Evolutionary conservation across 2,888 invertebrate species (phyloP), one percentile per base, ranked within the genome.

Genomic region (Stenodema calcarata): DNA sequence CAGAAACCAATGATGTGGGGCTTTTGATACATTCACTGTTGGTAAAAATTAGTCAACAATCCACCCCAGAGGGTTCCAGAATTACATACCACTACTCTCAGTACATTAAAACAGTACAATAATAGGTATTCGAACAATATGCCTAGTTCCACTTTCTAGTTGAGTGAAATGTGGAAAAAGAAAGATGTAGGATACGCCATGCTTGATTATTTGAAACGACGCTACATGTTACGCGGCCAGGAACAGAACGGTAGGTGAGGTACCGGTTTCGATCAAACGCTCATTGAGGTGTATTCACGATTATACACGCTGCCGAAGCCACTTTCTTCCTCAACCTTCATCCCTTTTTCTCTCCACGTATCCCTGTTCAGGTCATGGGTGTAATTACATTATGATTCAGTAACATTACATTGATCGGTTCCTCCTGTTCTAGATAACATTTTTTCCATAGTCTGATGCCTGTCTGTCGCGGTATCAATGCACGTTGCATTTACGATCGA

Each of bases 221-320:
- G n/a, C n/a, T n/a, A n/a, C 35, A 62, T 62, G 62, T 62, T 62
- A 62, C 23, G 62, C 50, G 50, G n/a, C 44, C 18, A 62, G 62
- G 62, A 18, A 62, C 62, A 62, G 62, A n/a, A 62, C 62, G 62
- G 62, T 62, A 62, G 62, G 62, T 62, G 62, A 62, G 62, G 62
- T 62, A 62, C 62, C 62, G 62, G 62, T 62, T 62, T 62, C 62
- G 62, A 62, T 62, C 62, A 62, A 62, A 62, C 62, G 62, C 62
- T 62, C 62, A 62, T 62, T 23, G 62, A 62, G 62, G 62, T 62
- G 62, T 62, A 62, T 62, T 62, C 62, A 62, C 62, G 23, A 62
- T 62, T 62, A 62, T 62, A 23, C 62, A 62, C 62, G 62, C 62
- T 62, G 23, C 62, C 62, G 62, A 62, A 6, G 62, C 62, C 62